These are phyloP conservation scores for Hyperoplus lanceolatus DNA, from an alignment of 2,797 vertebrate genomes.

Conservation along the genomic window DNA sequence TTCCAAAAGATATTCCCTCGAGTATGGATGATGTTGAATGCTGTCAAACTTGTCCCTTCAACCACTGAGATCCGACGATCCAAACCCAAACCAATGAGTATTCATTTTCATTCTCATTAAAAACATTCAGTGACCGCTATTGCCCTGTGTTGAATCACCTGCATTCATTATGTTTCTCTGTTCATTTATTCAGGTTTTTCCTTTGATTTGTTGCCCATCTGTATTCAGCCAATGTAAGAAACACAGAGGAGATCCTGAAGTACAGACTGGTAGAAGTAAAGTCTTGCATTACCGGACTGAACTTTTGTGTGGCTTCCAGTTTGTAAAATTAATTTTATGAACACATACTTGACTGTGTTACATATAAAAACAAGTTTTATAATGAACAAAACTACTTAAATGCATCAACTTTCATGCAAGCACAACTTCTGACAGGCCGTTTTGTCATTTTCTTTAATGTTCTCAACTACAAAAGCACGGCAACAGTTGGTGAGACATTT, in stretches of 20 bases:
- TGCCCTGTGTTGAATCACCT: constrained; percentile 51
- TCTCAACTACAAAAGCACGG: constrained; percentile 47
- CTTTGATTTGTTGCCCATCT: constrained; percentile 34
- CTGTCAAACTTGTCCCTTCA: neutral
- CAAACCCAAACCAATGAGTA: constrained; percentile 22
- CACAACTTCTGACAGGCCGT: constrained; percentile 39
- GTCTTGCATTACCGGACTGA: constrained; percentile 3
- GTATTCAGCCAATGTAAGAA: constrained; percentile 10
- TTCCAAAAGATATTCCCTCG: neutral
- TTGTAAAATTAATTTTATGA: constrained; percentile 42
- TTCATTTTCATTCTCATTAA: constrained; percentile 66
- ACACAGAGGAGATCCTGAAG: constrained; percentile 15
- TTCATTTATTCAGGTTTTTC: constrained; percentile 50
- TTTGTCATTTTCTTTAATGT: constrained; percentile 56
- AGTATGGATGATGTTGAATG: neutral
- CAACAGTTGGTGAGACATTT: constrained; percentile 40
- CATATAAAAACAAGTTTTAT: constrained; percentile 8
- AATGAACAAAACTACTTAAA: constrained; percentile 47
- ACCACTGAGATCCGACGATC: constrained; percentile 5
- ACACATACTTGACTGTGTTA: constrained; percentile 10
- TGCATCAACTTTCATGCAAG: constrained; percentile 38
- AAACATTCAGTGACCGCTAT: constrained; percentile 54
- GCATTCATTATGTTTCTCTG: constrained; percentile 60
- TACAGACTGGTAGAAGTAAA: constrained; percentile 14
- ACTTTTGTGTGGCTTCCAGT: constrained; percentile 19